Evolutionary conservation across 2,797 vertebrate genomes (phyloP).

Genomic region (Pipistrellus nathusii): DNA sequence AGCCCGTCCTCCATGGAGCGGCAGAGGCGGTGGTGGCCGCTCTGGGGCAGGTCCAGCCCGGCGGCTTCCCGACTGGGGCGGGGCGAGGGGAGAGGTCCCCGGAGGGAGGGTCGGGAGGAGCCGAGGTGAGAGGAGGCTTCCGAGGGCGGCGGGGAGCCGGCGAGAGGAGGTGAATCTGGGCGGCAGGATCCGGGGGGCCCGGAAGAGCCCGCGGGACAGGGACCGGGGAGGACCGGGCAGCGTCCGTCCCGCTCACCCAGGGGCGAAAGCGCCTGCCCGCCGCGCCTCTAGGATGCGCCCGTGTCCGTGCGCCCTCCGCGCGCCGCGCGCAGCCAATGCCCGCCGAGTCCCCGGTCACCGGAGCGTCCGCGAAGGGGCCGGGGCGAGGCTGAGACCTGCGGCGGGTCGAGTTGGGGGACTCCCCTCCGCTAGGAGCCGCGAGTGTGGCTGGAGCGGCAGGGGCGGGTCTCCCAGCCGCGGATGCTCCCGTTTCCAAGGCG

Average conservation of each 20-base stretch:
- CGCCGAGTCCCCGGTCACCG: not conserved
- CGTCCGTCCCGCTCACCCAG: conserved; percentile 32
- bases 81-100: conserved; percentile 2
- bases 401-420: conserved; percentile 46
- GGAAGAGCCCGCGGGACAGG: not conserved
- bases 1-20: conserved; percentile 81
- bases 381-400: not conserved
- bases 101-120: not conserved
- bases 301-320: not conserved
- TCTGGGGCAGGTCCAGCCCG: conserved; percentile 57
- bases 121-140: conserved; percentile 11
- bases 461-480: conserved; percentile 62
- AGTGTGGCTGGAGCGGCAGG: conserved; percentile 61
- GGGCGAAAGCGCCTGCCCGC: conserved; percentile 23
- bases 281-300: not conserved
- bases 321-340: not conserved
- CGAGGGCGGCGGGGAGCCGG: not conserved
- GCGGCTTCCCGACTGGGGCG: conserved; percentile 31
- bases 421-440: conserved; percentile 40
- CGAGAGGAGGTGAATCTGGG: not conserved
- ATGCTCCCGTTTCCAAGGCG: conserved; percentile 84
- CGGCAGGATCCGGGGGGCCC: not conserved
- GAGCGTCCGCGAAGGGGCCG: not conserved
- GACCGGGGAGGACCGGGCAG: conserved; percentile 10
- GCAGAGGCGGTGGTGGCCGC: conserved; percentile 59